These are phyloP conservation scores for Oncorhynchus nerka DNA, from an alignment of 2,113 vertebrate genomes.

Conservation along the genomic window DNA sequence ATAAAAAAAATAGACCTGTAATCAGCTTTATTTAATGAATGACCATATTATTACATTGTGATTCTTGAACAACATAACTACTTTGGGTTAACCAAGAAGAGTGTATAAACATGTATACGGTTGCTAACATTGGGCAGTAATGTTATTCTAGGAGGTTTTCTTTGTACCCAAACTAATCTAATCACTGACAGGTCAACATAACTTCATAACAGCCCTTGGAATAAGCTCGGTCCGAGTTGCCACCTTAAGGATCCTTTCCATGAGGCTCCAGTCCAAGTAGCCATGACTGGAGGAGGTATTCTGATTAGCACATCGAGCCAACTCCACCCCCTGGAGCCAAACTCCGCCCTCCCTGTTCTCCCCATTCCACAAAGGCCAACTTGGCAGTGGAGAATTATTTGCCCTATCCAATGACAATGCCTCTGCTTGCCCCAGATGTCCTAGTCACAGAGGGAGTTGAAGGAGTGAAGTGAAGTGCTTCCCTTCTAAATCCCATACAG, in stretches of 20 bases:
- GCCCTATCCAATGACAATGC: slow-evolving; percentile 13
- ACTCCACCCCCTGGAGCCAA: background rate
- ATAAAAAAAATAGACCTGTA: background rate
- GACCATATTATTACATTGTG: no score
- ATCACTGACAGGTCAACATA: no score
- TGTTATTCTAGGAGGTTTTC: no score
- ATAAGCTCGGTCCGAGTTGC: no score
- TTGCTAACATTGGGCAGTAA: no score
- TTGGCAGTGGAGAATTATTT: no score
- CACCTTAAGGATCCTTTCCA: no score
- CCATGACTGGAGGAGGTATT: no score
- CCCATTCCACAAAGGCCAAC: background rate
- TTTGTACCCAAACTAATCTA: no score
- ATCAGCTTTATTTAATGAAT: background rate
- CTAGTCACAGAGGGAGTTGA: slow-evolving; percentile 63
- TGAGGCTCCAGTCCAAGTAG: no score
- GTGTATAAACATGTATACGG: no score
- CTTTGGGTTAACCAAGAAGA: background rate
- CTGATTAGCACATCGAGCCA: background rate
- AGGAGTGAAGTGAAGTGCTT: slow-evolving; percentile 58
- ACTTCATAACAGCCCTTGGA: no score
- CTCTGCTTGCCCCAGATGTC: slow-evolving; percentile 34
- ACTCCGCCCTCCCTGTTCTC: background rate
- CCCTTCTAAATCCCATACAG: slow-evolving; percentile 76
- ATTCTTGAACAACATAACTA: background rate